Base-by-base conservation (phyloP, 2,113 vertebrate genomes). In the Callaeas wilsoni region DNA sequence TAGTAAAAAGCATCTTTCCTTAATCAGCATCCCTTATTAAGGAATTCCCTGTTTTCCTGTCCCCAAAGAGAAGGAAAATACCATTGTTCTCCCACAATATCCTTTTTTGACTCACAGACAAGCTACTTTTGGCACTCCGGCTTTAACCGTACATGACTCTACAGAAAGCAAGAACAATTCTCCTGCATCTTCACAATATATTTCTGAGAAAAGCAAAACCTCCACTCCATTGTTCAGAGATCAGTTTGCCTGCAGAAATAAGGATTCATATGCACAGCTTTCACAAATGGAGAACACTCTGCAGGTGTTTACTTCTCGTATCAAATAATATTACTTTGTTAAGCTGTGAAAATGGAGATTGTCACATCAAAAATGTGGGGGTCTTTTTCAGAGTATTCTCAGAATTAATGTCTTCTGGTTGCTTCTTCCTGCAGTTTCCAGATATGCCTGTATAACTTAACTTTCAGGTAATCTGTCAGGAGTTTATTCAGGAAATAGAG, bases 401-500 rank as follows among this genome's bases (percentile, higher is more conserved):
- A 60, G 25, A 94, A 82, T 93, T 73, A 47, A 89, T 46, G 19
- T 32, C 4, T 81, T 92, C 35, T 49, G 7, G 3, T 90, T 84
- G 22, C 44, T 88, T 6, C 29, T 68, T 84, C 39, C 69, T 88
- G 35, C 91, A 84, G 89, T 92, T 94, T 94, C 79, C 64, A 75
- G 83, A 94, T 44, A 80, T 49, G 81, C 62, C 75, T 78, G 84
- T 86, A 17, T 77, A 78, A 42, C 37, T 33, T 80, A 55, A 13
- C 76, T 95, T 98, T 81, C 93, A 90, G 90, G 86, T 91, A 60
- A 83, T 73, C 65, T 91, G 79, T 97, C 89, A 94, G 93, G 71
- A 86, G 79, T 93, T 95, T 96, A 69, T 69, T 97, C 93, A 97
- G 91, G 96, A 97, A 97, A 95, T 96, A 92, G 95, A 96, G 87